phyloP scores from a whole-genome alignment of 2,888 invertebrate genomes.

The Nowickia ferox region DNA sequence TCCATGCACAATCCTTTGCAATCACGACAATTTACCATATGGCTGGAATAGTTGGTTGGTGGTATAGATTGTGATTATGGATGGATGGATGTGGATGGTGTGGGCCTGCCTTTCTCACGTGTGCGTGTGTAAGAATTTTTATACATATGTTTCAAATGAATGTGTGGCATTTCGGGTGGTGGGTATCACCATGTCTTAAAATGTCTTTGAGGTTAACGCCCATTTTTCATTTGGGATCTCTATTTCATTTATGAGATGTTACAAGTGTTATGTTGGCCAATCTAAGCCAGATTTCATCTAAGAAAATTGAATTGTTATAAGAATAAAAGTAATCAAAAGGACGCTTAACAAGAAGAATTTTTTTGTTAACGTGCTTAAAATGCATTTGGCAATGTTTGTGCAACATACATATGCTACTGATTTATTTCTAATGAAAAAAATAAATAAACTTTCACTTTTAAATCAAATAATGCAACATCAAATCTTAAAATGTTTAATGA shows the following conservation, averaged over 20 bases:
- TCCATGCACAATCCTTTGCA: conserved; percentile 47
- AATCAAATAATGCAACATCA: neutral
- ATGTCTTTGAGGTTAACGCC: conserved; percentile 72
- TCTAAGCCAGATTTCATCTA: conserved; percentile 38
- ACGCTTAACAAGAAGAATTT: conserved; percentile 13
- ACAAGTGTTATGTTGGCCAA: conserved; percentile 54
- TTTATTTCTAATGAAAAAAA: neutral
- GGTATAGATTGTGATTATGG: conserved; percentile 32
- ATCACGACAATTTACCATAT: conserved; percentile 69
- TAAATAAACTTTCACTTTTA: neutral
- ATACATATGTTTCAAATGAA: conserved; percentile 35
- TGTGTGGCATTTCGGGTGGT: conserved; percentile 71
- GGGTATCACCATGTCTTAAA: conserved; percentile 69
- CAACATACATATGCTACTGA: neutral
- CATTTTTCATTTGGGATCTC: conserved; percentile 69
- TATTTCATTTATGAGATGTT: conserved; percentile 63
- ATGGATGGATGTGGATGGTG: conserved; percentile 44
- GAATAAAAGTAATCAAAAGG: neutral
- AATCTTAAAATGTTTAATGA: conserved; percentile 29
- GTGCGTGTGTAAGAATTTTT: conserved; percentile 41
- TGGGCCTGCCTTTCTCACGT: conserved; percentile 40
- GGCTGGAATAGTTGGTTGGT: conserved; percentile 63
- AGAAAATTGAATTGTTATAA: conserved; percentile 48
- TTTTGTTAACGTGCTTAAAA: neutral
- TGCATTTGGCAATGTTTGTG: neutral